A percentile compares a stretch with the other conserved stretches of the same genome.
These are phyloP conservation scores for Sericinus montela DNA, from an alignment of 2,888 invertebrate species.

Conservation along the genomic window DNA sequence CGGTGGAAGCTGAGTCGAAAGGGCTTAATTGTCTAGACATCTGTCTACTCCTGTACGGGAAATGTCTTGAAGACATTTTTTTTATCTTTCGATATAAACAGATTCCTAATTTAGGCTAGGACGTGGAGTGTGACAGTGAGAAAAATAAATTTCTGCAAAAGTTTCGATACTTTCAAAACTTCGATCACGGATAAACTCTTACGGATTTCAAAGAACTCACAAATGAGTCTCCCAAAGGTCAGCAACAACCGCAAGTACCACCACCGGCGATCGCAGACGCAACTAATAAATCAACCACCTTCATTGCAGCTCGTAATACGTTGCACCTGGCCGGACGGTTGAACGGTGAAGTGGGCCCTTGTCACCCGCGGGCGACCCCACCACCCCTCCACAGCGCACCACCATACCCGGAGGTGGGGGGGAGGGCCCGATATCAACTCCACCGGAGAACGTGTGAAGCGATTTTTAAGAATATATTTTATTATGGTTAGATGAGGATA, in stretches of 20 bases:
- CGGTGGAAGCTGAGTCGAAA: too few relatives aligned
- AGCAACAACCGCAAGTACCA: constrained; percentile 19
- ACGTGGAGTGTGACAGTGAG: too few relatives aligned
- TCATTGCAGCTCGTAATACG: constrained; percentile 52
- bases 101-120: too few relatives aligned
- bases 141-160: too few relatives aligned
- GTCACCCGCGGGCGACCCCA: constrained; percentile 43
- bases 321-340: constrained; percentile 47
- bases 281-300: constrained; percentile 13
- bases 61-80: too few relatives aligned
- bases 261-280: constrained; percentile 35
- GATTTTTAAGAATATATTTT: constrained; percentile 57
- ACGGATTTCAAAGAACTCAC: too few relatives aligned
- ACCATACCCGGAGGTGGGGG: constrained; percentile 21
- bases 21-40: too few relatives aligned
- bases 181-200: too few relatives aligned
- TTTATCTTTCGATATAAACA: too few relatives aligned
- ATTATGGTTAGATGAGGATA: too few relatives aligned
- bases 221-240: constrained; percentile 1
- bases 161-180: too few relatives aligned
- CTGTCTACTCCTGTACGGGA: too few relatives aligned
- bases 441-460: constrained; percentile 48
- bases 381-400: constrained; percentile 11
- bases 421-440: constrained; percentile 30
- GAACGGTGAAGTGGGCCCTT: constrained; percentile 16